Percentiles rank a stretch among this genome's conserved stretches.
phyloP scores from a whole-genome alignment of 2,113 vertebrate species.

The Neolamprologus brichardi region DNA sequence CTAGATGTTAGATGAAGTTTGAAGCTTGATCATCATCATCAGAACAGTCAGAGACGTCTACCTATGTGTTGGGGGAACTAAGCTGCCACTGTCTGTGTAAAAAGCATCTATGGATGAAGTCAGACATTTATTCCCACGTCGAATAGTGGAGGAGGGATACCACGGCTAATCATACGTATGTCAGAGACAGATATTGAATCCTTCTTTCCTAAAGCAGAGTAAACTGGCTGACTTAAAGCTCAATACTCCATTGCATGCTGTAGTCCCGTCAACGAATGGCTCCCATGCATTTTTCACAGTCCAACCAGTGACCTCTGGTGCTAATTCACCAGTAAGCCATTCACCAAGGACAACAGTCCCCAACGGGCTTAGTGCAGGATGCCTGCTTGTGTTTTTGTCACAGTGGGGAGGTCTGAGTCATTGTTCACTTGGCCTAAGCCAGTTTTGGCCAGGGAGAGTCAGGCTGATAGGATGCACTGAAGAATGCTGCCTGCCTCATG shows the following conservation, averaged over 20 bases:
- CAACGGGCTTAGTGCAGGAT: constrained; percentile 12
- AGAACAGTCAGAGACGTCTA: constrained; percentile 18
- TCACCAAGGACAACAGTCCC: constrained; percentile 44
- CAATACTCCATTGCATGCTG: neutral
- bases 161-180: neutral
- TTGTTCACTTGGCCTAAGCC: constrained; percentile 56
- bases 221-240: neutral
- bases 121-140: constrained; percentile 13
- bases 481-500: constrained; percentile 40
- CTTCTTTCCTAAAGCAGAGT: neutral
- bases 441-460: constrained; percentile 29
- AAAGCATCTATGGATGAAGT: neutral
- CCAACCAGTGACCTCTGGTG: constrained; percentile 35
- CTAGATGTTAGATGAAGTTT: neutral
- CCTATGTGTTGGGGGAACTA: neutral
- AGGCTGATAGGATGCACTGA: constrained; percentile 41
- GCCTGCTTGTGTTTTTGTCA: constrained; percentile 45
- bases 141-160: neutral
- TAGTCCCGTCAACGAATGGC: neutral
- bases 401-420: constrained; percentile 47
- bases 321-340: constrained; percentile 43
- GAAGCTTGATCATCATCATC: constrained; percentile 14
- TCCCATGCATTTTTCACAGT: neutral
- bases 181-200: neutral
- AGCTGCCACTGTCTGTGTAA: neutral